Evolutionary conservation across 2,797 vertebrate species (phyloP).

Genomic region (Channa striata): DNA sequence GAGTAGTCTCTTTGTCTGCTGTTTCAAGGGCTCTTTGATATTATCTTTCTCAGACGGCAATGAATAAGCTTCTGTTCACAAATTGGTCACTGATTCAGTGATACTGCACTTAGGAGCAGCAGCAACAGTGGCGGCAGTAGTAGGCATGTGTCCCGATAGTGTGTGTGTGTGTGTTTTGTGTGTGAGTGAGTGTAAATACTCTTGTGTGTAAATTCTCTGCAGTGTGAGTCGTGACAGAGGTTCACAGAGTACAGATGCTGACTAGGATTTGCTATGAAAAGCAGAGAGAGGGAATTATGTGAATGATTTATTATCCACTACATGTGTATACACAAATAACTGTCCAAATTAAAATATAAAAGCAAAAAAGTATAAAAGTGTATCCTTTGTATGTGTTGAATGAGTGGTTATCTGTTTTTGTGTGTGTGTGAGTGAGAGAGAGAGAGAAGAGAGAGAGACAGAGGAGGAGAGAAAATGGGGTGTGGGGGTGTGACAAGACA

Average conservation of each 20-base stretch:
- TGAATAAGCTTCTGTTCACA: constrained; percentile 49
- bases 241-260: constrained; percentile 32
- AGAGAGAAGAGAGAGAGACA: constrained; percentile 22
- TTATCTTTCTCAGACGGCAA: constrained; percentile 47
- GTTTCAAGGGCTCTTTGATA: constrained; percentile 57
- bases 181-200: constrained; percentile 23
- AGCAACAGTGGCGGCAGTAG: constrained; percentile 21
- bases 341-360: no score
- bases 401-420: constrained; percentile 31
- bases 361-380: no score
- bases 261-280: constrained; percentile 21
- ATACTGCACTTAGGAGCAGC: constrained; percentile 43
- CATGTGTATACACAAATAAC: background rate
- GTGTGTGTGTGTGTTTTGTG: constrained; percentile 9
- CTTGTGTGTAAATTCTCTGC: constrained; percentile 48
- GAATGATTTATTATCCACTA: background rate
- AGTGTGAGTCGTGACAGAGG: constrained; percentile 70
- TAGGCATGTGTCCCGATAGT: constrained; percentile 17
- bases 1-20: constrained; percentile 37
- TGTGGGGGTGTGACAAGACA: constrained; percentile 55
- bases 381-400: no score
- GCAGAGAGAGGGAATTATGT: background rate
- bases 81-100: constrained; percentile 49
- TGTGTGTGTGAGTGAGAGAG: constrained; percentile 23
- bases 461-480: constrained; percentile 42